phyloP scores from a whole-genome alignment of 2,888 invertebrate genomes.

The Lepidocyrtoides sp. region DNA sequence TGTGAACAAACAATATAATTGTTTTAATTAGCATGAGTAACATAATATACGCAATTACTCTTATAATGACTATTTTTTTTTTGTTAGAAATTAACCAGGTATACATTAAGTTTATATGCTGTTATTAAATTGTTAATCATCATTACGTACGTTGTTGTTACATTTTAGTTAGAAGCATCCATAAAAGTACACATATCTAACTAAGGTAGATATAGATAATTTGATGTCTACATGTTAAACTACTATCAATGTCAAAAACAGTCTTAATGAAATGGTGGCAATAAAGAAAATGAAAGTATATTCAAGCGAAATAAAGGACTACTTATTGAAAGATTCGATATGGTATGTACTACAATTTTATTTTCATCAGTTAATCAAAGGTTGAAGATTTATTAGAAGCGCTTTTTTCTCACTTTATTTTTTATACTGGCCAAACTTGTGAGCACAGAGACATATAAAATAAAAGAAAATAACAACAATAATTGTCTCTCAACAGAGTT shows the following conservation, averaged over 20 bases:
- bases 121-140: constrained; percentile 17
- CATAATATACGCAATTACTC: neutral
- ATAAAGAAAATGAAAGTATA: constrained; percentile 26
- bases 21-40: neutral
- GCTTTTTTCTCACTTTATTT: constrained; percentile 64
- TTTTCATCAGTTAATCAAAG: neutral
- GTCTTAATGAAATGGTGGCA: constrained; percentile 1
- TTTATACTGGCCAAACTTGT: constrained; percentile 70
- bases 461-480: neutral
- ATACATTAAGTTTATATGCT: constrained; percentile 1
- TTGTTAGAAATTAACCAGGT: constrained; percentile 44
- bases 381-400: constrained; percentile 32
- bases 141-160: neutral
- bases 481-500: neutral
- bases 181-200: neutral
- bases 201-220: neutral
- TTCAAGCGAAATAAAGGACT: neutral
- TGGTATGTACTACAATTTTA: constrained; percentile 15
- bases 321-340: neutral
- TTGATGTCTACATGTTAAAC: constrained; percentile 18
- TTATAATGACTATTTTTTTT: constrained; percentile 31
- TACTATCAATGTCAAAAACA: constrained; percentile 29
- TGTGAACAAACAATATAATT: constrained; percentile 1
- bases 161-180: neutral
- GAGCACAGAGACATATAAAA: constrained; percentile 42